phyloP scores from a whole-genome alignment of 35 echinoderm and acorn worm species.

The Lytechinus pictus region DNA sequence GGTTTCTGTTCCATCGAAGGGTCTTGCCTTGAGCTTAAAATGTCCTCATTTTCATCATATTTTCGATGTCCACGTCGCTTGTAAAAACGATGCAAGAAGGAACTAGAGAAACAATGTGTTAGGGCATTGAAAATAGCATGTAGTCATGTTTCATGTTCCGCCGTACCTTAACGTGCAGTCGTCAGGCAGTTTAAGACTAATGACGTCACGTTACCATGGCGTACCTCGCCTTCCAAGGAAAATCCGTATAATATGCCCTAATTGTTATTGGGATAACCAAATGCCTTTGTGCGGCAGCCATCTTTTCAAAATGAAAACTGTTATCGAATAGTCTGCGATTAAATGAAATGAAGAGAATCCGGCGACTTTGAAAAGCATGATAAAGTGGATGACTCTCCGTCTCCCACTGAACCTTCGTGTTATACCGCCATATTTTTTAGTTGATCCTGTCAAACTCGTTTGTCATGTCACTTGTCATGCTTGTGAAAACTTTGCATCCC shows the following conservation, averaged over 20 bases:
- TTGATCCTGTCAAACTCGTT: too few relatives aligned
- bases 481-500: too few relatives aligned
- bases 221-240: background rate
- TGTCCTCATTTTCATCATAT: background rate
- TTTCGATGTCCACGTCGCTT: background rate
- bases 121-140: background rate
- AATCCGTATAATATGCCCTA: constrained; percentile 12
- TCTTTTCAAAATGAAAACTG: background rate
- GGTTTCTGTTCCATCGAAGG: background rate
- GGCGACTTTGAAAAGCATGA: background rate
- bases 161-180: background rate
- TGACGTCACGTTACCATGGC: background rate
- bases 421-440: background rate
- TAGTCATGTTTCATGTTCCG: background rate
- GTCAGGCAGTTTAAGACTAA: background rate
- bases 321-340: background rate
- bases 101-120: background rate
- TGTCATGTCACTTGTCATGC: too few relatives aligned
- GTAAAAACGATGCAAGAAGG: background rate
- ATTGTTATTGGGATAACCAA: background rate
- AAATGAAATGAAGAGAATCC: background rate
- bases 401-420: background rate
- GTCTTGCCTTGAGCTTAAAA: background rate
- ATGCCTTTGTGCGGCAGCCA: background rate
- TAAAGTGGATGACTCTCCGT: background rate